Percentiles rank a stretch among this genome's conserved stretches.
Conservation (phyloP, 2,797 vertebrate genomes). For the Arnoldichthys spilopterus region DNA sequence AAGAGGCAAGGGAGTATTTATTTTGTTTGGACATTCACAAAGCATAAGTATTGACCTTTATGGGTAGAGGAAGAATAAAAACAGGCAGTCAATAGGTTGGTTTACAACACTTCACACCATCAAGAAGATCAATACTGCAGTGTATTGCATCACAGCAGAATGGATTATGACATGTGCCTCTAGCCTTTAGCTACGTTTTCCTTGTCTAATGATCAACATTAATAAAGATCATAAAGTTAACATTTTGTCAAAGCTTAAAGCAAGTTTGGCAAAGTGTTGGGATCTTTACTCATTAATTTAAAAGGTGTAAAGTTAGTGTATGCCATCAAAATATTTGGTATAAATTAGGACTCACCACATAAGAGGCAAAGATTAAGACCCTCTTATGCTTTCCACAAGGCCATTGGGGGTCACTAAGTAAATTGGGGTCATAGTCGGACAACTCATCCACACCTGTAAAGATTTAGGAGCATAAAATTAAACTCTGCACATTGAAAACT, state of each 20-base stretch:
- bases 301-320: not conserved
- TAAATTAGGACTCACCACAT: slow-evolving; percentile 85
- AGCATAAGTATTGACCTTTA: not conserved
- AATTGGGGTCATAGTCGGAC: slow-evolving; percentile 90
- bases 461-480: slow-evolving; percentile 19
- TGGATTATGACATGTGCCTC: not conserved
- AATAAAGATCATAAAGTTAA: slow-evolving; percentile 17
- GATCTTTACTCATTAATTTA: not conserved
- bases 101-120: slow-evolving; percentile 27
- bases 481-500: not conserved
- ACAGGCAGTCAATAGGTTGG: not conserved
- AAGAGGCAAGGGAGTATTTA: slow-evolving; percentile 46
- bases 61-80: slow-evolving; percentile 1
- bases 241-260: not conserved
- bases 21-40: not conserved
- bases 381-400: slow-evolving; percentile 97
- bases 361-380: slow-evolving; percentile 95
- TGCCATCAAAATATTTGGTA: not conserved
- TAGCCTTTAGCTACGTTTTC: not conserved
- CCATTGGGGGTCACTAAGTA: slow-evolving; percentile 97
- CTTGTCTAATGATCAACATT: slow-evolving; percentile 31
- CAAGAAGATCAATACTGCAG: slow-evolving; percentile 13
- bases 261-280: not conserved
- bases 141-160: not conserved
- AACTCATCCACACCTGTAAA: slow-evolving; percentile 81